Conservation (phyloP, 2,113 vertebrate species). For the Thalassoma bifasciatum region DNA sequence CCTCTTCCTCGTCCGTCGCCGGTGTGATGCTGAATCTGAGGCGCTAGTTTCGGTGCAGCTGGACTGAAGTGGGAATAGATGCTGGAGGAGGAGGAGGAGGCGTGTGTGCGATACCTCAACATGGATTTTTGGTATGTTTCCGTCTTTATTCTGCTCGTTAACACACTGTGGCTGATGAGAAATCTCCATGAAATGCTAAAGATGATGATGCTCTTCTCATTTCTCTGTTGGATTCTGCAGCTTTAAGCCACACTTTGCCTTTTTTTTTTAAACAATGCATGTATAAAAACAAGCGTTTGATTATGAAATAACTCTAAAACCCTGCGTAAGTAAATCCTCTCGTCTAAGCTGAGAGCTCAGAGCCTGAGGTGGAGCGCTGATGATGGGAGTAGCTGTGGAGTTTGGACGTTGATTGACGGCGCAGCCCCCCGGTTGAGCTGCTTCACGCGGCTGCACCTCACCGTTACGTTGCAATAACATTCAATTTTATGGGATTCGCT, state of each 20-base stretch:
- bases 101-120: conserved; percentile 39
- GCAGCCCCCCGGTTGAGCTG: conserved; percentile 27
- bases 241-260: background rate
- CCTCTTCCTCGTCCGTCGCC: conserved; percentile 14
- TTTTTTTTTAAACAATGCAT: background rate
- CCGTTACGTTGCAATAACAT: conserved; percentile 2
- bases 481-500: conserved; percentile 44
- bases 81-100: conserved; percentile 55
- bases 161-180: background rate
- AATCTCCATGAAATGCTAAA: background rate
- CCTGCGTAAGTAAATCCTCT: background rate
- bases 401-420: conserved; percentile 50
- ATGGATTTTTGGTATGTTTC: conserved; percentile 65
- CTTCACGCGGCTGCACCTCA: conserved; percentile 51
- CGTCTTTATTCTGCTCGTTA: conserved; percentile 23
- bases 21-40: conserved; percentile 40
- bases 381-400: conserved; percentile 56
- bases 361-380: background rate
- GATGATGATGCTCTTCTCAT: conserved; percentile 1
- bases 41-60: conserved; percentile 40
- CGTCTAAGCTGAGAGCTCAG: background rate
- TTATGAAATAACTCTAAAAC: no score
- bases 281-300: no score
- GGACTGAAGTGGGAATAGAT: conserved; percentile 62
- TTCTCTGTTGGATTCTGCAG: background rate